Evolutionary conservation across 1,140 invertebrate species (phyloP).

Genomic region (Chironomus tepperi): DNA sequence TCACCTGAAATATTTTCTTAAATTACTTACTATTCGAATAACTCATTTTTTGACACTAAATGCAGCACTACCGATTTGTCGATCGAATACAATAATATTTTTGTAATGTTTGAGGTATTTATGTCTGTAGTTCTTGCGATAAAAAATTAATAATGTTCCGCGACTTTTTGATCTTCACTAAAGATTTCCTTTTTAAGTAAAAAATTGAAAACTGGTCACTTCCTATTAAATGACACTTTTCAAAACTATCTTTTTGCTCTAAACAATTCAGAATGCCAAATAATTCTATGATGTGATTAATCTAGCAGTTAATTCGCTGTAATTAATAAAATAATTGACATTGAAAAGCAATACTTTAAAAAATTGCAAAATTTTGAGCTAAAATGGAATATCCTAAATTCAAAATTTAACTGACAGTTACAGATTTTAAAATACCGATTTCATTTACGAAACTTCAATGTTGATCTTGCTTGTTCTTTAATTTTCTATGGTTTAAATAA

Average conservation of each 20-base stretch:
- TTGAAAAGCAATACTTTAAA: not conserved
- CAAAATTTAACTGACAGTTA: too few relatives aligned
- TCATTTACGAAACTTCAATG: too few relatives aligned
- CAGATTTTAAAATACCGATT: too few relatives aligned
- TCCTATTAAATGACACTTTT: not conserved
- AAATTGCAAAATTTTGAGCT: not conserved
- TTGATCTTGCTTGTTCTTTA: too few relatives aligned
- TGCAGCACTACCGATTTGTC: not conserved
- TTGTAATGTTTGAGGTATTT: slow-evolving; percentile 4
- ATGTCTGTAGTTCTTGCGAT: not conserved
- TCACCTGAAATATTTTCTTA: not conserved
- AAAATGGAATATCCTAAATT: too few relatives aligned
- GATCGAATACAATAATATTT: not conserved
- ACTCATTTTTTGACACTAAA: not conserved
- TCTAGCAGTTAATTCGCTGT: too few relatives aligned
- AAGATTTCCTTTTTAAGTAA: slow-evolving; percentile 10
- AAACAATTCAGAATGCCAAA: too few relatives aligned
- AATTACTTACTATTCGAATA: slow-evolving; percentile 15
- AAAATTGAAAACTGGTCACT: not conserved
- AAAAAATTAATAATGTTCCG: not conserved
- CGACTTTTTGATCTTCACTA: not conserved
- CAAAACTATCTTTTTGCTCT: too few relatives aligned
- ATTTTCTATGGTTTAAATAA: too few relatives aligned
- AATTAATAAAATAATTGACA: too few relatives aligned
- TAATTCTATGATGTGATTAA: too few relatives aligned